A percentile compares a stretch with the other conserved stretches of the same genome.
These are phyloP conservation scores for Uria aalge DNA, from an alignment of 2,113 vertebrate genomes.

Conservation along the genomic window DNA sequence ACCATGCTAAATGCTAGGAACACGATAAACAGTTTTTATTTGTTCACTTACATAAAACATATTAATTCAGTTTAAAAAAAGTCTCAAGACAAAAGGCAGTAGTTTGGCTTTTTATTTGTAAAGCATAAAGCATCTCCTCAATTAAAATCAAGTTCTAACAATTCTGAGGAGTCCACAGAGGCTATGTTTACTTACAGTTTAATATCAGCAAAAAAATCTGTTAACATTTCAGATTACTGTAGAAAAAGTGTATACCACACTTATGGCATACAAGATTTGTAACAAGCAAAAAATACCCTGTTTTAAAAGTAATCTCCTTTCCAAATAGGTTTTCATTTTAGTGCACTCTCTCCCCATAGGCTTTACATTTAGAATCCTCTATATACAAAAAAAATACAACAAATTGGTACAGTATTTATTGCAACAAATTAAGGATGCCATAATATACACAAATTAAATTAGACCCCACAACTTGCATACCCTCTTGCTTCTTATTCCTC, in stretches of 20 bases:
- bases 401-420: conserved; percentile 65
- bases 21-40: conserved; percentile 24
- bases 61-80: conserved; percentile 22
- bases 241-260: conserved; percentile 29
- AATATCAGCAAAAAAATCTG: neutral
- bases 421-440: conserved; percentile 57
- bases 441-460: conserved; percentile 64
- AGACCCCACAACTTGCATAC: neutral
- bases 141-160: conserved; percentile 15
- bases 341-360: neutral
- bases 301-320: conserved; percentile 35
- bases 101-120: conserved; percentile 60
- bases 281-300: conserved; percentile 49
- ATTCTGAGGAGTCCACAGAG: conserved; percentile 19
- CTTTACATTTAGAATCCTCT: conserved; percentile 42
- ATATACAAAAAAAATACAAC: conserved; percentile 63
- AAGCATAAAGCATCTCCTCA: conserved; percentile 44
- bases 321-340: conserved; percentile 33
- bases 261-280: conserved; percentile 24
- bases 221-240: conserved; percentile 31
- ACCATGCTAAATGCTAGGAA: neutral
- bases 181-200: conserved; percentile 23
- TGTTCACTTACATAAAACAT: conserved; percentile 42
- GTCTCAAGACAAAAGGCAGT: conserved; percentile 14
- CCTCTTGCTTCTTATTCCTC: conserved; percentile 68